Base-by-base conservation (phyloP, 2,113 vertebrate species). In the Casuarius casuarius region DNA sequence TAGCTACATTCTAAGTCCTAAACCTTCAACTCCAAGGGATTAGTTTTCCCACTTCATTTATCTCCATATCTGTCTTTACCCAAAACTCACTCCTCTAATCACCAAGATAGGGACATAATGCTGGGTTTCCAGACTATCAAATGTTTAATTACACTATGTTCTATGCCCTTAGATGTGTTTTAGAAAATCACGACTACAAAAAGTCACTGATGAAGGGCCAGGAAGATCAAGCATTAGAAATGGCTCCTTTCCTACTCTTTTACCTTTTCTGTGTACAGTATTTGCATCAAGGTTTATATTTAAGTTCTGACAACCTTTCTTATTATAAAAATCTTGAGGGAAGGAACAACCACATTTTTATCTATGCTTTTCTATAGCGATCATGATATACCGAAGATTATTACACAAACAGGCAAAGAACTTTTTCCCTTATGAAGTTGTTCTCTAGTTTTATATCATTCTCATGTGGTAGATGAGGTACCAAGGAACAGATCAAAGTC, bases 1-100 rank as follows among this genome's bases (percentile, higher is more conserved):
- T 22, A 26, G 7, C 21, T 10, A 10, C 0, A 0, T 49, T 52
- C 74, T 19, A 67, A 59, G 42, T n/a, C 7, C 35, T 28, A 78
- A 78, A 19, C n/a, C 67, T 66, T 17, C 56, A 46, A 6, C 35
- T 67, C 23, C 12, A 16, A 2, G 23, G 3, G 15, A 44, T 63
- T 33, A 52, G 29, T 46, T 44, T 82, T 66, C 72, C 58, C 40
- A 33, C 46, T 58, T 87, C 44, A 25, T 40, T 33, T 63, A 10
- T 33, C 44, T 67, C 59, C 71, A 5, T 17, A 21, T 25, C 42
- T 1, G 2, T 18, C 40, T 67, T 56, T 28, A 16, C 26, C 28
- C 68, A 40, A 58, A 75, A 16, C 49, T 46, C 56, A 20, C 8
- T 33, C 49, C 74, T 63, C 23, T 46, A 4, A 22, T 46, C 31